Conservation (phyloP, 2,113 vertebrate genomes). For the Seriola rivoliana region DNA sequence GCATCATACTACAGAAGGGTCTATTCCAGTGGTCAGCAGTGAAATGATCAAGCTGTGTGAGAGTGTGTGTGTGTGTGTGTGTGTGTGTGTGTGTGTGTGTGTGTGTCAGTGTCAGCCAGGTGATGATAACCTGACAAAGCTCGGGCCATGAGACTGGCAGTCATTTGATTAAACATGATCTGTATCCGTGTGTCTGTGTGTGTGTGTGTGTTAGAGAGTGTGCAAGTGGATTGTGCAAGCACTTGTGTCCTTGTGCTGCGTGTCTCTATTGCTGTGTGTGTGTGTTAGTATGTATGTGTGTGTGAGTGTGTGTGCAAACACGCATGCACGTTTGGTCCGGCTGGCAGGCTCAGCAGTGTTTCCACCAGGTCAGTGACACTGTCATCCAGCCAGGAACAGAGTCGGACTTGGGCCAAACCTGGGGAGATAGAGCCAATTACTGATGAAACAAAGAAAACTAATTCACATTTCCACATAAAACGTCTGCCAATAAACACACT, state of each 20-base stretch:
- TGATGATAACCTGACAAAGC: slow-evolving; percentile 41
- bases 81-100: too few relatives aligned
- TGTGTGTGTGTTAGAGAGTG: not conserved
- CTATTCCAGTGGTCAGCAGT: not conserved
- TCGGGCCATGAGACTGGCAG: slow-evolving; percentile 8
- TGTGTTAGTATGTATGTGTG: slow-evolving; percentile 14
- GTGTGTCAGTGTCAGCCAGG: slow-evolving; percentile 10
- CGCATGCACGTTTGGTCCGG: not conserved
- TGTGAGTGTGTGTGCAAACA: not conserved
- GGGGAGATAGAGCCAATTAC: slow-evolving; percentile 42
- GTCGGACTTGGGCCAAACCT: slow-evolving; percentile 23
- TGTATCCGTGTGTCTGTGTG: too few relatives aligned
- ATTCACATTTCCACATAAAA: slow-evolving; percentile 31
- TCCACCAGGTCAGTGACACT: slow-evolving; percentile 56
- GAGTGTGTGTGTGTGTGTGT: not conserved
- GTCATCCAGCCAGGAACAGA: slow-evolving; percentile 55
- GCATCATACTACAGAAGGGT: not conserved
- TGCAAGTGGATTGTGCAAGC: not conserved
- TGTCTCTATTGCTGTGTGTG: slow-evolving; percentile 7
- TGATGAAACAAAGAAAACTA: slow-evolving; percentile 55
- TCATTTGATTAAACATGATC: slow-evolving; percentile 31
- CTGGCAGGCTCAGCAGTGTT: slow-evolving; percentile 54
- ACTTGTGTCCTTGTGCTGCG: not conserved
- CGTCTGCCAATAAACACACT: slow-evolving; percentile 32
- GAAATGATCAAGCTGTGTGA: not conserved